phyloP scores from a whole-genome alignment of 2,888 invertebrate species.

The Odontocerum albicorne region DNA sequence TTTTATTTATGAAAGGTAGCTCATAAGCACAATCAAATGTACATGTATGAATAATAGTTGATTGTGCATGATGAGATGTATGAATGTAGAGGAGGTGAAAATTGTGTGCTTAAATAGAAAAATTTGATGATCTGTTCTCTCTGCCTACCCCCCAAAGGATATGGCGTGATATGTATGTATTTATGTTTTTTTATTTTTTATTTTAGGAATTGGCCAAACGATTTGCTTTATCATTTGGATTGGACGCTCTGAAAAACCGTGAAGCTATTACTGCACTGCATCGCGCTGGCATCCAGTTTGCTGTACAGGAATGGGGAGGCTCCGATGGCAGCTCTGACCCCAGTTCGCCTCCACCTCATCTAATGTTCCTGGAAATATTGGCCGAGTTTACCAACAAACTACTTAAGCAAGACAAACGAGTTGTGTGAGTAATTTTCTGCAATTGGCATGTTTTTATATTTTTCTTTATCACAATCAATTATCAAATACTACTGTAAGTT shows the following conservation, averaged over 20 bases:
- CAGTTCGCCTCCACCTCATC: slow-evolving; percentile 79
- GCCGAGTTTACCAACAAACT: slow-evolving; percentile 96
- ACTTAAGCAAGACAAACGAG: slow-evolving; percentile 93
- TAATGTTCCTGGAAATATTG: slow-evolving; percentile 93
- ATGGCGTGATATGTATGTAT: too few species aligned
- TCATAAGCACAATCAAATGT: too few species aligned
- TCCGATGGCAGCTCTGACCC: slow-evolving; percentile 64
- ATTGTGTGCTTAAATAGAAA: too few species aligned
- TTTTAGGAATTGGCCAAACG: slow-evolving; percentile 89
- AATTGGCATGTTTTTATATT: not conserved
- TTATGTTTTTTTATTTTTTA: slow-evolving; percentile 27
- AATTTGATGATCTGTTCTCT: too few species aligned
- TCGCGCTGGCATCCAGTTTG: slow-evolving; percentile 90
- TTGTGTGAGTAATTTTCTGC: slow-evolving; percentile 64
- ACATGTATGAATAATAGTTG: too few species aligned
- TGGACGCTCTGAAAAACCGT: slow-evolving; percentile 95
- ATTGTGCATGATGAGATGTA: too few species aligned
- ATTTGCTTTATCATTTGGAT: slow-evolving; percentile 94
- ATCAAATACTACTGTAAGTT: not conserved
- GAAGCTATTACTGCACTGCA: slow-evolving; percentile 95
- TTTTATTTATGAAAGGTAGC: too few species aligned
- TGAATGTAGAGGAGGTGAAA: too few species aligned
- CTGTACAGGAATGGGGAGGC: slow-evolving; percentile 60
- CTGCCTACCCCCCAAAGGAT: too few species aligned
- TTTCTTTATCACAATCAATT: not conserved